Conservation (phyloP, 1,140 invertebrate genomes). For the Drosophila pandora region DNA sequence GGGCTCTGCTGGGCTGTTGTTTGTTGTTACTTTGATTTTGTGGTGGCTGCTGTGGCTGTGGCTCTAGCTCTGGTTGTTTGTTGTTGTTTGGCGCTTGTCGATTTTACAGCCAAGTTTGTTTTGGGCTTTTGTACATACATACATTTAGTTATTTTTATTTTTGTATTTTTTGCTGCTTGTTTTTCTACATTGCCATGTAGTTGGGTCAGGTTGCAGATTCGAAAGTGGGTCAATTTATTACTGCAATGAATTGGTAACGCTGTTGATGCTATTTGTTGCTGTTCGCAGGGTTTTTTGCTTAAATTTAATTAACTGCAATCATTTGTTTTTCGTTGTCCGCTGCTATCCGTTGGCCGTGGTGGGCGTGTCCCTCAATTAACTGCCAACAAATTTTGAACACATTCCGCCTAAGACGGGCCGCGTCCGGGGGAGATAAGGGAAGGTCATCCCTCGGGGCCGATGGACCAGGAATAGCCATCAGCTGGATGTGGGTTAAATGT, state of each 20-base stretch:
- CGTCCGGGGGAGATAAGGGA: slow-evolving; percentile 16
- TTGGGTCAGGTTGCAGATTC: slow-evolving; percentile 83
- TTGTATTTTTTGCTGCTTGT: slow-evolving; percentile 23
- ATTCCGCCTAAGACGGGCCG: slow-evolving; percentile 13
- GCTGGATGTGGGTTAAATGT: slow-evolving; percentile 62
- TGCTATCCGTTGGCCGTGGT: slow-evolving; percentile 20
- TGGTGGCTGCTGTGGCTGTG: slow-evolving; percentile 7
- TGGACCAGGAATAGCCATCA: slow-evolving; percentile 48
- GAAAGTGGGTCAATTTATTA: slow-evolving; percentile 82
- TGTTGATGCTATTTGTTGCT: slow-evolving; percentile 39
- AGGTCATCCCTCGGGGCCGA: slow-evolving; percentile 48
- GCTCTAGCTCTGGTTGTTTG: slow-evolving; percentile 42
- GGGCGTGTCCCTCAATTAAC: slow-evolving; percentile 53
- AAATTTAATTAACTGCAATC: slow-evolving; percentile 71
- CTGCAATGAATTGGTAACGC: slow-evolving; percentile 72
- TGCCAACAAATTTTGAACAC: slow-evolving; percentile 54
- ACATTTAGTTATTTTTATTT: slow-evolving; percentile 12
- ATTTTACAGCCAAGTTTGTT: slow-evolving; percentile 72
- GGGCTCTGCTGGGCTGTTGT: slow-evolving; percentile 7
- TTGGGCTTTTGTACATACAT: slow-evolving; percentile 53
- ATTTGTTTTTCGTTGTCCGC: slow-evolving; percentile 21
- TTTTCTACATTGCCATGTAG: slow-evolving; percentile 68
- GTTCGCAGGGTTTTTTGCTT: slow-evolving; percentile 34
- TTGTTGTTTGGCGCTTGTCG: slow-evolving; percentile 72
- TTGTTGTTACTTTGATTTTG: slow-evolving; percentile 23